A percentile compares a stretch with the other conserved stretches of the same genome.
These are phyloP conservation scores for Homarus americanus DNA, from an alignment of 1,140 invertebrate genomes.

Conservation along the genomic window DNA sequence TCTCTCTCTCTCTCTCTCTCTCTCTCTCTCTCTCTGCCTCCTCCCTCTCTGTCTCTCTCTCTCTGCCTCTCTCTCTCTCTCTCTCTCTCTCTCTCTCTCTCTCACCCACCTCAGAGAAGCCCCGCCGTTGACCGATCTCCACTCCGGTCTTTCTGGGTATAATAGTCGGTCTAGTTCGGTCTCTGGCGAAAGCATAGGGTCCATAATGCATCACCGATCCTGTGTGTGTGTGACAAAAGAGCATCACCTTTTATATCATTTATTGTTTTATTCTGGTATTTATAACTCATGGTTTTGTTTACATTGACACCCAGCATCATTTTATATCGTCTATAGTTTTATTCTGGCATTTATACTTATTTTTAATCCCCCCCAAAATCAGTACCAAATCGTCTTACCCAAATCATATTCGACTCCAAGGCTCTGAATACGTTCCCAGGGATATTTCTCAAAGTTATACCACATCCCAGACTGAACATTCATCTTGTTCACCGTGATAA, in stretches of 20 bases:
- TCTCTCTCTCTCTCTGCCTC: no score
- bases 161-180: constrained; percentile 79
- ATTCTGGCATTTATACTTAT: no score
- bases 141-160: constrained; percentile 77
- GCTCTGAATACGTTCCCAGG: constrained; percentile 77
- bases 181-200: constrained; percentile 80
- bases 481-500: constrained; percentile 65
- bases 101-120: constrained; percentile 76
- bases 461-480: constrained; percentile 68
- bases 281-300: no score
- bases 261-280: no score
- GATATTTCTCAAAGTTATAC: constrained; percentile 68
- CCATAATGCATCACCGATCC: constrained; percentile 81
- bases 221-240: not conserved
- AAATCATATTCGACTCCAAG: constrained; percentile 78
- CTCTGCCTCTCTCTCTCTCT: no score
- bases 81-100: no score
- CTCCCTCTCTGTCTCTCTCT: no score
- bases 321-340: no score
- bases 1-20: no score
- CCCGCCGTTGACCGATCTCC: constrained; percentile 79
- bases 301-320: no score
- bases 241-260: no score
- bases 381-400: constrained; percentile 47
- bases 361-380: no score